Evolutionary conservation across 2,797 vertebrate genomes (phyloP).

Genomic region (Pangasius djambal): DNA sequence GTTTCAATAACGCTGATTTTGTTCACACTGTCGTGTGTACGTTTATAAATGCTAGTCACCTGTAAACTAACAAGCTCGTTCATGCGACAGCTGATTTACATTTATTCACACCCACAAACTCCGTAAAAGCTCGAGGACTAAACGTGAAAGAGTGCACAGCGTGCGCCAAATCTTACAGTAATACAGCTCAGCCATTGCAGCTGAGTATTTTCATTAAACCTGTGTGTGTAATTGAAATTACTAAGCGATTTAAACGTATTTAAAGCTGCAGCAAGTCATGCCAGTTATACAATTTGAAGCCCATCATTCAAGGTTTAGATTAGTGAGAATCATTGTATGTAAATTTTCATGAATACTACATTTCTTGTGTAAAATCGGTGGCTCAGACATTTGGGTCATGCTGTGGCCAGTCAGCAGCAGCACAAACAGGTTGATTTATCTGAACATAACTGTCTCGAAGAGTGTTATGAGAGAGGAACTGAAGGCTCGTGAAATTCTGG

Average conservation of each 20-base stretch:
- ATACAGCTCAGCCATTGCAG: neutral
- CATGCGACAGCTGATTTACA: neutral
- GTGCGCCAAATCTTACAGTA: neutral
- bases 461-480: neutral
- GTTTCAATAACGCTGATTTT: neutral
- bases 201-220: neutral
- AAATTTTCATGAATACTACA: neutral
- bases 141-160: neutral
- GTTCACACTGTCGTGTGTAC: neutral
- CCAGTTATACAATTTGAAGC: neutral
- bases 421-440: neutral
- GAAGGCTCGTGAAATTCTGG: too few species aligned
- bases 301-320: neutral
- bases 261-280: neutral
- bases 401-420: neutral
- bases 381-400: neutral
- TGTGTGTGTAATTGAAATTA: neutral
- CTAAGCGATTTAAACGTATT: neutral
- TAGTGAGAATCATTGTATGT: neutral
- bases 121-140: neutral
- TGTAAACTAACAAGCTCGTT: neutral
- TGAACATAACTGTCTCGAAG: neutral
- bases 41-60: neutral
- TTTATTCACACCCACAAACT: neutral
- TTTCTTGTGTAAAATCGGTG: neutral